Base-by-base conservation (phyloP, 2,888 invertebrate species). In the Lycophotia porphyrea region DNA sequence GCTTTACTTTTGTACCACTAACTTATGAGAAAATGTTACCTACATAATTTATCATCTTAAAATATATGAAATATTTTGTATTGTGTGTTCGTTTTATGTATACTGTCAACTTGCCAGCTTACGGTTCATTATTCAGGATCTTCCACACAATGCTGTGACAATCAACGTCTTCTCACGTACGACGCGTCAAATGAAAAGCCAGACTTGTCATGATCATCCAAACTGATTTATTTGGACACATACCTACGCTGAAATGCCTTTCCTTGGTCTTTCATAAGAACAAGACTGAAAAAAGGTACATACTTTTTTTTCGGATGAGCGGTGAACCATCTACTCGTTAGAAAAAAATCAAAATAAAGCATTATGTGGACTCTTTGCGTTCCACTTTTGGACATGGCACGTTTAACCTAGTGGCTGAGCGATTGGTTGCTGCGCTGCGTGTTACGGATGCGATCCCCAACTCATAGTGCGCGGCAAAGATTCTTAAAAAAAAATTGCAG, bases 91-190 rank as follows among this genome's bases (percentile, higher is more conserved):
- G 31, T 67, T 44, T 71, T 36, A 67, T 58, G 76, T 72, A 13
- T 24, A 21, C 18, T 31, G 15, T 18, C 55, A 58, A 55, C 27
- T 15, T 42, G 52, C 8, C 49, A 44, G 60, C 63, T 76, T 70
- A 47, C 24, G 7, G 13, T 73, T 73, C 77, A 84, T 83, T 74
- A 69, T 34, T 83, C 84, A 83, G 44, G 58, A 70, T 79, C 18
- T 18, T 8, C 8, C 11, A 52, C 34, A 77, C 81, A 71, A 84
- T 73, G 74, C 18, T 11, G 31, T 66, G 66, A 27, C 63, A 31
- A 18, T 24, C 34, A 11, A 24, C 8, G 69, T 47, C 63, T 36
- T 31, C 58, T 63, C 82, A 80, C 71, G 80, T 70, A 24, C 68
- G 9, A 24, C 11, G 15, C 31, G 52, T 77, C 77, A 61, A 71